Base-by-base conservation (phyloP, 2,797 vertebrate genomes). In the Xerus rutilus region DNA sequence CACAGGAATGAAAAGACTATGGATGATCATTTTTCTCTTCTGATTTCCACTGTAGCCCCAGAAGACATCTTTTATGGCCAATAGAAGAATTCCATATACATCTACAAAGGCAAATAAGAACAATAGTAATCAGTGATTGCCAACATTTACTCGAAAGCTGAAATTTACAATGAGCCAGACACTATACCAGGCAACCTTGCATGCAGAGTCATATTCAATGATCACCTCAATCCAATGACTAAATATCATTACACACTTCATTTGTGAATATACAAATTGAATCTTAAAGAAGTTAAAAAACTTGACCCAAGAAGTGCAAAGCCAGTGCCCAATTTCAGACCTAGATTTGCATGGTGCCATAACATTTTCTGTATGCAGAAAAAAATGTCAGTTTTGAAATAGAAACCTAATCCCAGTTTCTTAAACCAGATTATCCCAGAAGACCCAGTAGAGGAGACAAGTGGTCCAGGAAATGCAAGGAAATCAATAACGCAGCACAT, bases 41-140 rank as follows among this genome's bases (percentile, higher is more conserved):
- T 91, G 95, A 86, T 96, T 97, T 97, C 94, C 88, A 92, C 21
- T 74, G 45, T 89, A 96, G 90, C 86, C 89, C 85, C 95, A 96
- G 85, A 95, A 96, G 82, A 92, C 74, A 78, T 79, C 52, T 69
- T 87, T 35, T 77, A 52, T 11, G 39, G 32, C 70, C 79, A 85
- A n/a, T 13, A 32, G 25, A 74, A 83, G 87, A 91, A 39, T 86
- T 10, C 49, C 76, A 23, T 73, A 18, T 81, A 89, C 54, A 65
- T 57, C 57, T 78, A 73, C 47, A 62, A 86, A 59, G 43, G 35
- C 39, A 73, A 54, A 86, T 64, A 77, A 77, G 30, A 74, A 65
- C 32, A 93, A 49, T 39, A 82, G n/a, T 25, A 84, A 82, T 67
- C 65, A 62, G 73, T 59, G 74, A 76, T 43, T 88, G 59, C 21